These are phyloP conservation scores for Petrophora chlorosata DNA, from an alignment of 2,888 invertebrate genomes.

Conservation along the genomic window DNA sequence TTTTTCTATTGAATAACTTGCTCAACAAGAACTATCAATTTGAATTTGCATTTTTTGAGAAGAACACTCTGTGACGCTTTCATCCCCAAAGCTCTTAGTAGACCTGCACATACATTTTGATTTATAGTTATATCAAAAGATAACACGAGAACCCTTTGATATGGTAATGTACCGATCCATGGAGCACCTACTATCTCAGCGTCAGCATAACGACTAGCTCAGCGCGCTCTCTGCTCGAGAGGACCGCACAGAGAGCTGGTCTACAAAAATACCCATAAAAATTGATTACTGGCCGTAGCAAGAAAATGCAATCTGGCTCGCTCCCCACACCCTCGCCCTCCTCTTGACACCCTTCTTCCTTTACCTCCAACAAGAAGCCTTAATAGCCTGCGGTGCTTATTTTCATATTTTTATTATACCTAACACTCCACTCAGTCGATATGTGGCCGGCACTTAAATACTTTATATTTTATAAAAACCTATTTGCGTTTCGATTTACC, in stretches of 20 bases:
- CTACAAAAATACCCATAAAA: constrained; percentile 77
- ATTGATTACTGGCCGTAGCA: constrained; percentile 78
- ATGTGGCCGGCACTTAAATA: constrained; percentile 29
- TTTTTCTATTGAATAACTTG: no score
- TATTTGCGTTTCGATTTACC: constrained; percentile 2
- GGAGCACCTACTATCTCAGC: constrained; percentile 12
- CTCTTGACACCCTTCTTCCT: constrained; percentile 40
- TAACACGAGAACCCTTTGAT: constrained; percentile 21
- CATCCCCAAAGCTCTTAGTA: no score
- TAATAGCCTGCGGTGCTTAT: constrained; percentile 68
- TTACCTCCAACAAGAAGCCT: constrained; percentile 43
- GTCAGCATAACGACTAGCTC: constrained; percentile 25
- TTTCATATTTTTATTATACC: constrained; percentile 64
- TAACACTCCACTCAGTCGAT: constrained; percentile 47
- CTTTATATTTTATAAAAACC: neutral
- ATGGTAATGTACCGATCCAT: constrained; percentile 26
- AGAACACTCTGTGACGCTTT: neutral
- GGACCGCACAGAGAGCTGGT: constrained; percentile 40
- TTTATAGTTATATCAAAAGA: constrained; percentile 17
- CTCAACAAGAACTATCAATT: no score
- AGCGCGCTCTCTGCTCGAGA: constrained; percentile 10
- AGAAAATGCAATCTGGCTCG: constrained; percentile 77
- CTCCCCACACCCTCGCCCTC: constrained; percentile 36
- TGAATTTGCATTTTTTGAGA: no score
- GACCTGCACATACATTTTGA: constrained; percentile 10